phyloP scores from a whole-genome alignment of 2,888 invertebrate species.

The Idaea aversata region DNA sequence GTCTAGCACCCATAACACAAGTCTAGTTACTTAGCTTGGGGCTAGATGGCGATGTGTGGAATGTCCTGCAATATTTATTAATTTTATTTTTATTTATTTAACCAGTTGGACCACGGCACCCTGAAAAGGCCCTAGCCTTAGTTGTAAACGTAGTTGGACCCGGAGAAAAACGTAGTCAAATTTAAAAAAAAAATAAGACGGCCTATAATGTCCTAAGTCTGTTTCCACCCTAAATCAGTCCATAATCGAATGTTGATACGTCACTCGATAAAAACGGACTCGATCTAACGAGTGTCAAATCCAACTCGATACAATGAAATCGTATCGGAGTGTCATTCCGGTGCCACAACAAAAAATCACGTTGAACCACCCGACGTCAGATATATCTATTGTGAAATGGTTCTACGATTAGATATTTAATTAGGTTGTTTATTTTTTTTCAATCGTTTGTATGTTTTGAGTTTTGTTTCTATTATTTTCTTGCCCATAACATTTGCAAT shows the following conservation, averaged over 20 bases:
- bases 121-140: too few species aligned
- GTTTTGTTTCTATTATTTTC: too few species aligned
- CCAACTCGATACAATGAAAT: conserved; percentile 29
- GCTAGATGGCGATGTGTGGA: too few species aligned
- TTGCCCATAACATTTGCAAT: too few species aligned
- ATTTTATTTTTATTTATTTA: too few species aligned
- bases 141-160: too few species aligned
- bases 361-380: conserved; percentile 17
- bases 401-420: conserved; percentile 7
- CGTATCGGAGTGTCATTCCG: conserved; percentile 27
- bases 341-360: conserved; percentile 30
- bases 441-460: conserved; percentile 11
- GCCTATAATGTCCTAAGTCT: background rate
- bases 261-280: conserved; percentile 47
- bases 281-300: conserved; percentile 50
- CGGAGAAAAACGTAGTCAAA: too few species aligned
- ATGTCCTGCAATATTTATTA: too few species aligned
- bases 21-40: too few species aligned
- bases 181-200: too few species aligned
- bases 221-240: background rate
- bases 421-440: background rate
- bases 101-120: too few species aligned
- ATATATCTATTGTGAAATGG: conserved; percentile 6
- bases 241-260: conserved; percentile 35
- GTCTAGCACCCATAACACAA: too few species aligned